Percentiles rank a stretch among this genome's conserved stretches.
Evolutionary conservation across 2,113 vertebrate genomes (phyloP).

Genomic region (Felis chaus): DNA sequence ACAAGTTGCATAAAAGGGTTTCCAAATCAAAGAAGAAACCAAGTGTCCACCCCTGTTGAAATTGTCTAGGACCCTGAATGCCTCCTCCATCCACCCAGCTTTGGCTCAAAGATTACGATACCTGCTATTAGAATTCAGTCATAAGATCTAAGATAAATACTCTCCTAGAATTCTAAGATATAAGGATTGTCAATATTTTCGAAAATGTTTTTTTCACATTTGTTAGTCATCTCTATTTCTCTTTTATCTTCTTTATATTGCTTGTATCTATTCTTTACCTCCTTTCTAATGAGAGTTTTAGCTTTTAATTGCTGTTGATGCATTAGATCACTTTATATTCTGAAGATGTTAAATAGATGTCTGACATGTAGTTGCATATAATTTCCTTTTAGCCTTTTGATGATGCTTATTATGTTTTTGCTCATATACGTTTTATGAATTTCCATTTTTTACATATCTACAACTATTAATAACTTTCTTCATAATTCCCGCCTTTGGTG

Average conservation of each 20-base stretch:
- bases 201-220: not conserved
- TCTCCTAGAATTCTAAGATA: not conserved
- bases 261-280: not conserved
- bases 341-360: not conserved
- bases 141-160: not conserved
- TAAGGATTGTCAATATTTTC: not conserved
- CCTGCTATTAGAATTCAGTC: not conserved
- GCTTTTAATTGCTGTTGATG: not conserved
- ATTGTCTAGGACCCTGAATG: not conserved
- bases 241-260: not conserved
- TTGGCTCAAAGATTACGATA: not conserved
- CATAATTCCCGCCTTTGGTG: not conserved
- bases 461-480: not conserved
- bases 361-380: conserved; percentile 10
- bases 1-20: not conserved
- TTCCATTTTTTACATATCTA: not conserved
- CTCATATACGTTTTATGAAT: not conserved
- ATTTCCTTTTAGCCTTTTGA: not conserved
- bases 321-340: not conserved
- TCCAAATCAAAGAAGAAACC: not conserved
- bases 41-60: not conserved
- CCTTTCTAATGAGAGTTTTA: not conserved
- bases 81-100: not conserved
- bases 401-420: conserved; percentile 16
- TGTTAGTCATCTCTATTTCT: not conserved